Conservation (phyloP, 2,113 vertebrate genomes). For the Raja brachyura region DNA sequence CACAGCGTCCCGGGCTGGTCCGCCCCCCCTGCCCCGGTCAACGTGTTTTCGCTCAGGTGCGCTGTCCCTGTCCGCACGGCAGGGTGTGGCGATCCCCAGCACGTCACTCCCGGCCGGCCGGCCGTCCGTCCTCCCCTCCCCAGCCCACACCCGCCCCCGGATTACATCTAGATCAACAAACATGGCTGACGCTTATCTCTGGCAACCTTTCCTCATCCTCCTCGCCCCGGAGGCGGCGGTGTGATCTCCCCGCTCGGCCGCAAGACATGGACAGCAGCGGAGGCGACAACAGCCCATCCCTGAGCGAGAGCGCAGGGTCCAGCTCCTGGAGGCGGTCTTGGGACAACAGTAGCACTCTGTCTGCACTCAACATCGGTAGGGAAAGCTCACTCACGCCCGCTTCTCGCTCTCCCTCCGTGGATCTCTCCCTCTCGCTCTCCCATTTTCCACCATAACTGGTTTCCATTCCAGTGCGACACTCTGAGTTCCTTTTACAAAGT, state of each 20-base stretch:
- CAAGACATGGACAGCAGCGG: background rate
- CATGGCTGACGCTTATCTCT: constrained; percentile 3
- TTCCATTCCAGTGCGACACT: no score
- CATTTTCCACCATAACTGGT: no score
- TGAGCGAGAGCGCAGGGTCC: constrained; percentile 27
- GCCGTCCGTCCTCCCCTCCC: background rate
- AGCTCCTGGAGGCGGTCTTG: background rate
- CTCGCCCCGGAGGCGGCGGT: background rate
- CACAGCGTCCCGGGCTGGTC: no score
- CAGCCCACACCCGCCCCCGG: background rate
- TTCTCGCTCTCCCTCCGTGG: no score
- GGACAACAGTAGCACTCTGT: constrained; percentile 1
- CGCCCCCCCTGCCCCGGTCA: no score
- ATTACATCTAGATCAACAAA: background rate
- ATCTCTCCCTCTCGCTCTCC: no score
- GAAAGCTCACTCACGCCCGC: no score
- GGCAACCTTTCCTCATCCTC: background rate
- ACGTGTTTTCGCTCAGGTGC: background rate
- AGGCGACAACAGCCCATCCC: constrained; percentile 3
- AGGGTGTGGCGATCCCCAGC: background rate
- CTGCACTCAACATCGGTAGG: background rate
- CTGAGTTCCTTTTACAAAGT: no score
- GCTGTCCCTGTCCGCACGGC: background rate
- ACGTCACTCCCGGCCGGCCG: background rate
- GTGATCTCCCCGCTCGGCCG: background rate